Evolutionary conservation across 2,888 invertebrate genomes (phyloP).

Genomic region (Apamea epomidion): DNA sequence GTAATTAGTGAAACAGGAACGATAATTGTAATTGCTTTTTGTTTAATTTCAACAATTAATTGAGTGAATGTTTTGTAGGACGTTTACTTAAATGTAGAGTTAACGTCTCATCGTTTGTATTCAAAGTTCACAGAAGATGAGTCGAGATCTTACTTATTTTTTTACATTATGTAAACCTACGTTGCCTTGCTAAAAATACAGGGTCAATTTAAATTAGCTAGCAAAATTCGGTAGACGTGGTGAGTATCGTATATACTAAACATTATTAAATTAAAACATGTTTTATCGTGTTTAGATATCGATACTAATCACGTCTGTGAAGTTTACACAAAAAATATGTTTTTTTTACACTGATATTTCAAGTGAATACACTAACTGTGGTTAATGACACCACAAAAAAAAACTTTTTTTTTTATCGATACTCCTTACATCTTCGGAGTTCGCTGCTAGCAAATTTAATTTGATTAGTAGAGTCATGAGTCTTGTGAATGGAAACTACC

Average conservation of each 20-base stretch:
- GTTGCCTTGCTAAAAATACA: neutral
- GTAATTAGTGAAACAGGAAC: slow-evolving; percentile 42
- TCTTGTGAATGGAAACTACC: neutral
- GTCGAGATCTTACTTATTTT: neutral
- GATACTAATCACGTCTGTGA: no score
- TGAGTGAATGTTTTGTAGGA: slow-evolving; percentile 6
- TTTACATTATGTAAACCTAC: neutral
- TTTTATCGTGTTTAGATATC: no score
- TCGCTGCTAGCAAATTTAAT: neutral
- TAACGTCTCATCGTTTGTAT: neutral
- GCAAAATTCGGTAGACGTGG: no score
- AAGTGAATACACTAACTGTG: no score
- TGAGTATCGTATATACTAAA: no score
- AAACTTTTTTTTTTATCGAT: neutral
- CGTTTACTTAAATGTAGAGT: neutral
- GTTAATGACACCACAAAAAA: no score
- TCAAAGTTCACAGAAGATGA: neutral
- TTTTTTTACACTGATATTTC: no score
- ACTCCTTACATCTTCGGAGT: no score
- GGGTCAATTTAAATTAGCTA: no score
- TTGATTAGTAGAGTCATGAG: neutral
- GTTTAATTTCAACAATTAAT: slow-evolving; percentile 36
- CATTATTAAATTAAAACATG: no score
- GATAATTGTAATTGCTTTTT: slow-evolving; percentile 24
- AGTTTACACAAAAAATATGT: no score